A percentile compares a stretch with the other conserved stretches of the same genome.
Conservation (phyloP, 2,113 vertebrate species). For the Amphilophus citrinellus region DNA sequence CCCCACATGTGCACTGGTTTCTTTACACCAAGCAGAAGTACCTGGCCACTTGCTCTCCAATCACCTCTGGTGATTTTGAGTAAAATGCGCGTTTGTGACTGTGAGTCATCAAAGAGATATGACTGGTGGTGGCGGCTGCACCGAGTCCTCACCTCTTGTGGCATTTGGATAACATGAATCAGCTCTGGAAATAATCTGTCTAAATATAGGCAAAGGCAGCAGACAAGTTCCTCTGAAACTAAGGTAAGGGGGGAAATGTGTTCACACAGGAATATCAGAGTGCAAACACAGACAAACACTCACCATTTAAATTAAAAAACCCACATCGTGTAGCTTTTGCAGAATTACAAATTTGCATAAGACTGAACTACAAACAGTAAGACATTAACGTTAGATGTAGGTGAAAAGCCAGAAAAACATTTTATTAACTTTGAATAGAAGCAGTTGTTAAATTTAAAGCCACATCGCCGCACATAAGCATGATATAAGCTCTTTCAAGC, state of each 20-base stretch:
- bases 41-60: neutral
- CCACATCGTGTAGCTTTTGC: neutral
- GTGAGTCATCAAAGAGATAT: constrained; percentile 54
- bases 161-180: constrained; percentile 65
- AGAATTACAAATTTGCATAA: neutral
- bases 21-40: constrained; percentile 33
- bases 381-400: neutral
- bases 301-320: neutral
- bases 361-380: neutral
- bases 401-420: neutral
- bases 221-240: constrained; percentile 16
- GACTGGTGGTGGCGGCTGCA: constrained; percentile 11
- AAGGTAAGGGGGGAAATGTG: neutral
- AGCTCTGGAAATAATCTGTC: constrained; percentile 54
- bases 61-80: constrained; percentile 43
- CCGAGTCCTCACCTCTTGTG: constrained; percentile 25
- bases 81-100: constrained; percentile 17
- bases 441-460: neutral
- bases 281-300: neutral
- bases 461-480: neutral
- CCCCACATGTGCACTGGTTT: constrained; percentile 12
- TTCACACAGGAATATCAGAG: neutral
- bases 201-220: constrained; percentile 30
- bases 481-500: neutral
- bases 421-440: neutral